Base-by-base conservation (phyloP, 2,797 vertebrate genomes). In the Paedocypris micromegethes region DNA sequence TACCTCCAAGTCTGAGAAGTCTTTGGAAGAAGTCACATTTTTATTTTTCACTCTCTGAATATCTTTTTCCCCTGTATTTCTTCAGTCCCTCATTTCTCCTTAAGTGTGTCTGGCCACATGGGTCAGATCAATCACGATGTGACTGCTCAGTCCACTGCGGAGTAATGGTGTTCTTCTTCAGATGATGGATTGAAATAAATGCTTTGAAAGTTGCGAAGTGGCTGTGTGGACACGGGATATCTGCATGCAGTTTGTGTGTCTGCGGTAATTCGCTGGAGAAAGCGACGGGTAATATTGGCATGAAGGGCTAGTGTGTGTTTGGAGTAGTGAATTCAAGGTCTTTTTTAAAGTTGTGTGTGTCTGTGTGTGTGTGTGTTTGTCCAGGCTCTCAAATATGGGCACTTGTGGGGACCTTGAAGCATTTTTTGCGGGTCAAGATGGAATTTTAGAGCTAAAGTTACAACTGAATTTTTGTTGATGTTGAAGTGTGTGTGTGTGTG, bases 191-290 rank as follows among this genome's bases (percentile, higher is more conserved):
- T 62, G 64, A 56, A 75, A 63, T 61, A 76, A 74, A 72, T 59
- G 58, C 49, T 72, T 70, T 64, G 43, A 55, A 69, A 56, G 46
- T 64, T 44, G 49, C 42, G 58, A 73, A 53, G 9, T 8, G 53
- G 6, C 37, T 9, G 40, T 56, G 59, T 60, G 59, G 48, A 41
- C 46, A 42, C 44, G 38, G 43, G 68, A 60, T 68, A 52, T 46
- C 45, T 49, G 64, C 39, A 56, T 53, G 2, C 3, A 46, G 9
- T 76, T 76, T 75, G 66, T 74, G 46, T 66, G 67, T 63, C 64
- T 70, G 52, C 56, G 44, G 43, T 43, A 70, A 68, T 73, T 62
- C 48, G 53, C 45, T 23, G 23, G 23, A 23, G 23, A 23, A 23
- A 23, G 23, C 23, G 23, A 23, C 23, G 23, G 23, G 23, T 23